Conservation (phyloP, 2,888 invertebrate species). For the Lithophane semibrunnea region DNA sequence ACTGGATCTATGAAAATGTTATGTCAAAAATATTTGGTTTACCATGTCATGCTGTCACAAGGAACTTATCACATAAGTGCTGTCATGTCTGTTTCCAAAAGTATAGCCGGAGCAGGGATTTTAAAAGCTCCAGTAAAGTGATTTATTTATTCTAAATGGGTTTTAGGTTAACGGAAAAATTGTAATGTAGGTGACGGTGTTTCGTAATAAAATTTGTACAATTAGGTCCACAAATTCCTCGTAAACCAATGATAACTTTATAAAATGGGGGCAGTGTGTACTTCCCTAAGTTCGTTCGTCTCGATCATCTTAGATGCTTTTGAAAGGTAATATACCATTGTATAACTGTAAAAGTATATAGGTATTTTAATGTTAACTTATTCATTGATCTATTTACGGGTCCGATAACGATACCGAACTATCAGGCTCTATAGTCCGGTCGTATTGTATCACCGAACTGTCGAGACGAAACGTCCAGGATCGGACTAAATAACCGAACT, state of each 20-base stretch:
- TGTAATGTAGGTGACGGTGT: conserved; percentile 53
- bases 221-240: conserved; percentile 59
- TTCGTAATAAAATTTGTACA: conserved; percentile 19
- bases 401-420: too few relatives aligned
- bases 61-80: too few relatives aligned
- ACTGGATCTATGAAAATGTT: background rate
- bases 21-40: conserved; percentile 23
- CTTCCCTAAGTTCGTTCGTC: conserved; percentile 82
- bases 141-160: conserved; percentile 41
- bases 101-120: background rate
- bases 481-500: too few relatives aligned
- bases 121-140: conserved; percentile 2
- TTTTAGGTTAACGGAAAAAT: conserved; percentile 31
- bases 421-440: too few relatives aligned
- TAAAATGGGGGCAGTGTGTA: conserved; percentile 86
- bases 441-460: too few relatives aligned
- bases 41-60: conserved; percentile 15
- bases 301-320: conserved; percentile 82
- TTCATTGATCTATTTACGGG: background rate
- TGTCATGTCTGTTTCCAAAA: conserved; percentile 14
- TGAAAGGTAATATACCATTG: conserved; percentile 77
- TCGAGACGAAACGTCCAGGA: too few relatives aligned
- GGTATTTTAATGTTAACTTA: conserved; percentile 1
- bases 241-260: conserved; percentile 64
- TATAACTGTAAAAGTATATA: background rate